Base-by-base conservation (phyloP, 2,888 invertebrate genomes). In the Arctia plantaginis region DNA sequence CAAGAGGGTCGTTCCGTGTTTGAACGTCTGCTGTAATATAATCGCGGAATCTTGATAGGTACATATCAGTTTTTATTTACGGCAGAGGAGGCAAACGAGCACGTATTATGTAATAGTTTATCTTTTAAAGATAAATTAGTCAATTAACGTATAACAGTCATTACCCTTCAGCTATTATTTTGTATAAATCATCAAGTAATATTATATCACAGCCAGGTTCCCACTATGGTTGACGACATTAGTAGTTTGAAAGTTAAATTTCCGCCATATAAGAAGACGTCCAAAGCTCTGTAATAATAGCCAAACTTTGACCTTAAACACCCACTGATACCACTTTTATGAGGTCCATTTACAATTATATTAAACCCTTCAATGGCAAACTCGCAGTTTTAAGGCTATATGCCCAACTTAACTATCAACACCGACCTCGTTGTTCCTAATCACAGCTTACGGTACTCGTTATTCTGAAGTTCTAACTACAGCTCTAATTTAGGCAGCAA, bases 281-380 rank as follows among this genome's bases (percentile, higher is more conserved):
- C 27, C 8, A 30, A 62, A 62, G 2, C 30, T 62, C 8, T 62
- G 30, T 62, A 6, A 18, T 47, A 68, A 47, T 68, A 51, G 47
- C 20, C 23, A 68, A 68, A 68, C 47, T 68, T 68, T 76, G 73
- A 77, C 78, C 72, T 77, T 64, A 73, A 81, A 78, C 81, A 80
- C 76, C 74, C 71, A 47, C 33, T 68, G 39, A 68, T 47, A 30
- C 47, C 44, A 47, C 30, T 67, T 68, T 13, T 47, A 47, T 47
- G 67, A 23, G 23, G 47, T 66, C 39, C 65, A 66, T 59, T 68
- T 73, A 78, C 65, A 66, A 66, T 66, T 66, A 66, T 66, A 66
- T 66, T 66, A 66, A 67, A 67, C 47, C 30, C 67, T 68, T 68
- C 47, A 68, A 68, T 68, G 44, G 44, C 47, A 68, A 47, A 13